These are phyloP conservation scores for Cylindroiulus punctatus DNA, from an alignment of 2,888 invertebrate genomes.

Conservation along the genomic window DNA sequence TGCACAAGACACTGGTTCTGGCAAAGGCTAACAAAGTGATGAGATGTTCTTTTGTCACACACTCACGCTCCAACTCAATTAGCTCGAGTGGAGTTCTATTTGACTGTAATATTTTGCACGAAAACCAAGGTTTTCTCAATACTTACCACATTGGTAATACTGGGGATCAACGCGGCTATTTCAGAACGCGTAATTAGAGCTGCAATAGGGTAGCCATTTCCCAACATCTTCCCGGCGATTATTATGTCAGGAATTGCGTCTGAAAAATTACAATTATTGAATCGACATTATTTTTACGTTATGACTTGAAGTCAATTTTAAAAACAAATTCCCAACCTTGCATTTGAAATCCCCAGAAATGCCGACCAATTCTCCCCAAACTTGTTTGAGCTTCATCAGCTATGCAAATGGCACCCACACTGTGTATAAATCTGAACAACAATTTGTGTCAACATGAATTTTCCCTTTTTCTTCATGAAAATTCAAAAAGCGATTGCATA, in stretches of 20 bases:
- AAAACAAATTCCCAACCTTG: slow-evolving; percentile 13
- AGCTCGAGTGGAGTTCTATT: not conserved
- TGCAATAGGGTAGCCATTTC: slow-evolving; percentile 49
- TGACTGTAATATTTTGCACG: not conserved
- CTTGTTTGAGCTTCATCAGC: slow-evolving; percentile 73
- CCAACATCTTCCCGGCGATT: slow-evolving; percentile 17
- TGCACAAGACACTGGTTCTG: not conserved
- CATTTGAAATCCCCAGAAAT: slow-evolving; percentile 71
- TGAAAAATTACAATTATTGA: not conserved
- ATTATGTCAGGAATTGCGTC: slow-evolving; percentile 44
- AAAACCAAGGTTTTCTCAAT: not conserved
- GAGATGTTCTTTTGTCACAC: not conserved
- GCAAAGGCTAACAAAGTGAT: not conserved
- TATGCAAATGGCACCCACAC: slow-evolving; percentile 71
- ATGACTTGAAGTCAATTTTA: not conserved
- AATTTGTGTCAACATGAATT: not conserved
- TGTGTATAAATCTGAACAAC: slow-evolving; percentile 67
- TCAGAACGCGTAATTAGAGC: slow-evolving; percentile 40
- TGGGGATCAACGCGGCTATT: not conserved
- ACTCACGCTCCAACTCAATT: not conserved
- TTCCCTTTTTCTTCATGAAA: not conserved
- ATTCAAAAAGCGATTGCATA: not conserved
- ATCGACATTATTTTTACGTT: not conserved
- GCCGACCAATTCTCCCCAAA: slow-evolving; percentile 70
- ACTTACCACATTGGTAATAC: not conserved